These are phyloP conservation scores for Microplitis deprimator DNA, from an alignment of 2,888 invertebrate species.

Conservation along the genomic window DNA sequence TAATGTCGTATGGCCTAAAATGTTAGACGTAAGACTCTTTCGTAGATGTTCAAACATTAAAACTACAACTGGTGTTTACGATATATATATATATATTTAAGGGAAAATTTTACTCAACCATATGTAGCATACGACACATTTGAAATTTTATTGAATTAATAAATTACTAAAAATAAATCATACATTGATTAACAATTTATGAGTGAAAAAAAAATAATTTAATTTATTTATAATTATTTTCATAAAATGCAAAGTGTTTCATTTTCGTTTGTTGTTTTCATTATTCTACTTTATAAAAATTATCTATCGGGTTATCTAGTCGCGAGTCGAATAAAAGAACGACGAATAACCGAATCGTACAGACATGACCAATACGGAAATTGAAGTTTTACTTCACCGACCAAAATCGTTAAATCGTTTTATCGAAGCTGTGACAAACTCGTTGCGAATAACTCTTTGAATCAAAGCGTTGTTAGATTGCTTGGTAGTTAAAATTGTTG, in stretches of 20 bases:
- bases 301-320: neutral
- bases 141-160: no score
- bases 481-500: neutral
- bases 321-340: neutral
- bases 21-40: neutral
- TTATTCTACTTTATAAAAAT: neutral
- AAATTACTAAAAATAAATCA: no score
- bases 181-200: no score
- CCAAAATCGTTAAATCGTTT: neutral
- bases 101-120: no score
- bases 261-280: no score
- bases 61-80: neutral
- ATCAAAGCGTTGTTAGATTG: constrained; percentile 12
- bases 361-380: neutral
- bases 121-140: no score
- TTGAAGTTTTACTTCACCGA: neutral
- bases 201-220: no score
- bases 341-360: neutral
- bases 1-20: constrained; percentile 49
- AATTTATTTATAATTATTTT: no score
- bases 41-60: neutral
- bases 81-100: neutral
- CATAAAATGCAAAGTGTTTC: no score
- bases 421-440: neutral
- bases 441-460: constrained; percentile 2